Evolutionary conservation across 2,888 invertebrate genomes (phyloP), one percentile per base, ranked within the genome.

Genomic region (Lydus trimaculatus): DNA sequence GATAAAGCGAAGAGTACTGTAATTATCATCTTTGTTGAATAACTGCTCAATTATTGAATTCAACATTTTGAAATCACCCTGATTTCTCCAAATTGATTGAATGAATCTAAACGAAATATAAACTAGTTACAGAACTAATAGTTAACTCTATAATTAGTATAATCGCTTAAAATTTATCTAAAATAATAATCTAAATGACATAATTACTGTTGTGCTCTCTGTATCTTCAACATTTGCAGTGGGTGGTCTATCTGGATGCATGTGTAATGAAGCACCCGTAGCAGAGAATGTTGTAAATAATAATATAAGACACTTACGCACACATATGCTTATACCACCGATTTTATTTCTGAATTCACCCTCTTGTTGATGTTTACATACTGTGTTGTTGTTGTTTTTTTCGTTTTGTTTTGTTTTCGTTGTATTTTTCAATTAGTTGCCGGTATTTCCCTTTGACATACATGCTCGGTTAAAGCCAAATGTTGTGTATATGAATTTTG

Each of bases 131-230:
- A 11, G 3, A 23, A 48, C 11, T 20, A 48, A 48, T 48, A 48
- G 48, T 48, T 20, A 48, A 48, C 66, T 43, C 58, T 63, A 71
- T 74, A 76, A 77, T 77, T 76, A 78, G 75, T 78, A 76, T 76
- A 76, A 76, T 78, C 72, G 73, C 20, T 73, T 75, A 76, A 73
- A 75, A 74, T 73, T 77, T 77, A 79, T 79, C 78, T 73, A 66
- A 63, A 75, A 73, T 73, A 48, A 74, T 73, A 74, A 80, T 80
- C 79, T 79, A 79, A 79, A 79, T 76, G 75, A 76, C 76, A 79
- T 79, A 80, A 80, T 79, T 79, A 78, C 74, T 73, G 68, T 67
- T 64, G 68, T 66, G 65, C 67, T 59, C 67, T 59, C 67, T 66
- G 69, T 69, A 70, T 71, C 71, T 65, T 64, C 58, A 61, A 62